Conservation (phyloP, 2,888 invertebrate genomes). For the Thera britannica region DNA sequence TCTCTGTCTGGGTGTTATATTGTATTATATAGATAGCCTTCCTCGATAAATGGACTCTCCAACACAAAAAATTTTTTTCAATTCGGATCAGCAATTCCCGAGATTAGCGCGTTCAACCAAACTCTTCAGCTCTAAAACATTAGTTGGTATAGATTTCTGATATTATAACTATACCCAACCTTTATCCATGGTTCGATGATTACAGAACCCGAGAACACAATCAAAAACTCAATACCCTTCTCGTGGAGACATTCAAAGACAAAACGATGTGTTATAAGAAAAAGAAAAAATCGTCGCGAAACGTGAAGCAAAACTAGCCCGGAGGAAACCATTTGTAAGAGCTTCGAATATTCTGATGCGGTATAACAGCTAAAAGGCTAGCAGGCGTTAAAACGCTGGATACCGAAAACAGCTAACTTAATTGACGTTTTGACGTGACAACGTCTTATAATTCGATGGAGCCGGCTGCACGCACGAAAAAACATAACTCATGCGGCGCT, state of each 20-base stretch:
- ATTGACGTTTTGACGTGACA: too few relatives aligned
- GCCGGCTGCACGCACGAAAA: too few relatives aligned
- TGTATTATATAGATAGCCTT: too few relatives aligned
- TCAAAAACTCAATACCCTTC: slow-evolving; percentile 35
- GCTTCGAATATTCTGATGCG: slow-evolving; percentile 16
- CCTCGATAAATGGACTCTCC: too few relatives aligned
- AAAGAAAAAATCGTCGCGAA: slow-evolving; percentile 32
- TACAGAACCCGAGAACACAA: slow-evolving; percentile 27
- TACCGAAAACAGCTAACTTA: too few relatives aligned
- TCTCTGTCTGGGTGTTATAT: too few relatives aligned
- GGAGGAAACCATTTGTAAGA: slow-evolving; percentile 22
- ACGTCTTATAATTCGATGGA: too few relatives aligned
- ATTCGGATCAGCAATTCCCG: too few relatives aligned
- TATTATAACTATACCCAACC: slow-evolving; percentile 12
- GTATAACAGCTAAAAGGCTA: background rate
- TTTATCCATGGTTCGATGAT: slow-evolving; percentile 18
- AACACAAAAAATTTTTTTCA: too few relatives aligned
- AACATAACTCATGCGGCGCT: too few relatives aligned
- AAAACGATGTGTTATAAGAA: slow-evolving; percentile 38
- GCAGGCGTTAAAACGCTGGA: too few relatives aligned
- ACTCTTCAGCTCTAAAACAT: background rate
- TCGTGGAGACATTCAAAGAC: slow-evolving; percentile 32
- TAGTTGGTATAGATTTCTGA: background rate
- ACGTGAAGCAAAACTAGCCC: slow-evolving; percentile 33
- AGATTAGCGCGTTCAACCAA: too few relatives aligned